phyloP scores from a whole-genome alignment of 2,888 invertebrate species.

The Athalia circularis region DNA sequence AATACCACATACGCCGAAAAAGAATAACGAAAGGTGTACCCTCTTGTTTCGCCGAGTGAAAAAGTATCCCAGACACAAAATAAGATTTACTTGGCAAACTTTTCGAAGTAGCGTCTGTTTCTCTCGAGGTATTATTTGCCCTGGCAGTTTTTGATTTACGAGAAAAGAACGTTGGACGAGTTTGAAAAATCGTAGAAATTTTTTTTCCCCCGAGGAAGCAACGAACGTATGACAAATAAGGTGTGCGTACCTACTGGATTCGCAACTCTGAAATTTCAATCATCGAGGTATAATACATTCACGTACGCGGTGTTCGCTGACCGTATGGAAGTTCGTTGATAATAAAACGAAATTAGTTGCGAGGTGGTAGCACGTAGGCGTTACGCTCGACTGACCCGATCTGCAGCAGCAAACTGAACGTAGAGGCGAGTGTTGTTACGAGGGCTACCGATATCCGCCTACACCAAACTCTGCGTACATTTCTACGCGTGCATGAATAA shows the following conservation, averaged over 20 bases:
- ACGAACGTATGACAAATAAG: background rate
- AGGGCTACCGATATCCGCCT: slow-evolving; percentile 71
- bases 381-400: slow-evolving; percentile 72
- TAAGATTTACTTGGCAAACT: slow-evolving; percentile 26
- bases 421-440: slow-evolving; percentile 64
- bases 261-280: too few species aligned
- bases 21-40: too few species aligned
- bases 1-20: too few species aligned
- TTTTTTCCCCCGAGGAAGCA: background rate
- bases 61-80: background rate
- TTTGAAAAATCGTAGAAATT: background rate
- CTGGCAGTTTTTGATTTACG: slow-evolving; percentile 39
- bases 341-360: slow-evolving; percentile 62
- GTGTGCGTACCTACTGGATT: background rate
- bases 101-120: slow-evolving; percentile 13
- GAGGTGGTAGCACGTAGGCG: slow-evolving; percentile 71
- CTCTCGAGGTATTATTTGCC: slow-evolving; percentile 36
- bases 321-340: slow-evolving; percentile 41
- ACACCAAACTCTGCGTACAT: slow-evolving; percentile 58
- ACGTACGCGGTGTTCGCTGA: slow-evolving; percentile 25
- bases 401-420: slow-evolving; percentile 53
- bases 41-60: background rate
- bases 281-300: too few species aligned
- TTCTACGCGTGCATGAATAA: slow-evolving; percentile 4
- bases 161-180: background rate